Base-by-base conservation (phyloP, 2,113 vertebrate genomes). In the Leptobrachium leishanense region DNA sequence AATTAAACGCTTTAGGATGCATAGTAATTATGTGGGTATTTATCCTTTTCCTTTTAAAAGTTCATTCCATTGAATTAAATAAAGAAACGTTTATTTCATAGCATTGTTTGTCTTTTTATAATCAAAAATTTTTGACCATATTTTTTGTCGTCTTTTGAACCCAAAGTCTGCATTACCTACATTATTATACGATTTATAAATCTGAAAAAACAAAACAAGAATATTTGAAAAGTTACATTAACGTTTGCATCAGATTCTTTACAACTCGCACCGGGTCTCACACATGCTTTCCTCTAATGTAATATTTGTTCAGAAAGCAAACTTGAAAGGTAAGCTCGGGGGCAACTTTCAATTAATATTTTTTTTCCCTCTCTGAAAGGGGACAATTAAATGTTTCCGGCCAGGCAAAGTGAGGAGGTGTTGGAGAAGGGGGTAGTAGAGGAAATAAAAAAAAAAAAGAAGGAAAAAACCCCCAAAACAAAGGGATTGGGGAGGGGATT, bases 331-430 rank as follows among this genome's bases (percentile, higher is more conserved):
- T 89, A 91, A 92, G 78, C 77, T 85, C 92, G 90, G 90, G 88
- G 94, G 96, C 94, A 97, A 96, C 95, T 98, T 98, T 98, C 95
- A 98, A 98, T 98, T 98, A 98, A 95, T 95, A 96, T 90, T 94
- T 94, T 95, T 94, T 79, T 46, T 81, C 54, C 13, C 53, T 20
- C 68, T 81, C 50, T 93, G 95, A 98, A 98, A 97, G 90, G 92
- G 90, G 91, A 96, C 85, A 94, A 99, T 98, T 98, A 98, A 98
- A 98, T 97, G 95, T 98, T 99, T 98, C 96, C 97, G 96, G 97
- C 95, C 92, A 79, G 88, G 94, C 97, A 96, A 98, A 98, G 96
- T 94, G 95, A 96, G 98, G 95, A 98, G 96, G 97, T 81, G 72
- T 97, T 95, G 96, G 94, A 86, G 92, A 95, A 88, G 90, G 90